Evolutionary conservation across 1,140 invertebrate genomes (phyloP), one percentile per base, ranked within the genome.

Genomic region (Druon quercuslanigerum): DNA sequence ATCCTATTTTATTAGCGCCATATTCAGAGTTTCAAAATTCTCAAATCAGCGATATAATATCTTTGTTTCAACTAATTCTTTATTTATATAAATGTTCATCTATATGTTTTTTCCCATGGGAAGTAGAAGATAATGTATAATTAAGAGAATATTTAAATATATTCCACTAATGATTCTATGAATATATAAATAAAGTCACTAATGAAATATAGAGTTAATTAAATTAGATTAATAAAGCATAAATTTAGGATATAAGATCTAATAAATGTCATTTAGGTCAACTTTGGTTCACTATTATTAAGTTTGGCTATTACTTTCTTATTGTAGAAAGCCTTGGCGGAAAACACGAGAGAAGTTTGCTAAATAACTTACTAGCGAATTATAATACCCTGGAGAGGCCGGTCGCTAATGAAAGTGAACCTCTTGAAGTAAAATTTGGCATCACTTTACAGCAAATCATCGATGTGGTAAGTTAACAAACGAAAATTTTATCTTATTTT

Each of bases 401-500:
- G 19, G 98, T 99, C 20, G 95, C 95, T 82, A 98, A 99, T 90
- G 98, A 99, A 93, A 97, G 96, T 75, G 95, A 98, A 85, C 95
- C 98, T 14, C 93, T 99, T 54, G 94, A 97, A 91, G 97, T 99
- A 75, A 97, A 95, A 86, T 98, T 99, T 89, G 98, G 98, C 82
- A 94, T 99, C 84, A 98, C 97, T 72, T 92, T 99, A 79, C 98
- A 99, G 92, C 99, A 99, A 93, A 99, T 99, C 86, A 99, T 99
- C 88, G 98, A 99, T 92, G 98, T 99, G 95, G 98, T 99, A 93
- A 96, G 90, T 90, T 72, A n/a, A 66, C 19, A 1, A 71, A 51
- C 66, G 51, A 12, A 57, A 17, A 73, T 17, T 73, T 50, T 73
- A 56, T 73, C 17, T 66, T 17, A 51, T 33, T 54, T 73, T 33